Base-by-base conservation (phyloP, 2,797 vertebrate species). In the Craterocephalus amniculus region DNA sequence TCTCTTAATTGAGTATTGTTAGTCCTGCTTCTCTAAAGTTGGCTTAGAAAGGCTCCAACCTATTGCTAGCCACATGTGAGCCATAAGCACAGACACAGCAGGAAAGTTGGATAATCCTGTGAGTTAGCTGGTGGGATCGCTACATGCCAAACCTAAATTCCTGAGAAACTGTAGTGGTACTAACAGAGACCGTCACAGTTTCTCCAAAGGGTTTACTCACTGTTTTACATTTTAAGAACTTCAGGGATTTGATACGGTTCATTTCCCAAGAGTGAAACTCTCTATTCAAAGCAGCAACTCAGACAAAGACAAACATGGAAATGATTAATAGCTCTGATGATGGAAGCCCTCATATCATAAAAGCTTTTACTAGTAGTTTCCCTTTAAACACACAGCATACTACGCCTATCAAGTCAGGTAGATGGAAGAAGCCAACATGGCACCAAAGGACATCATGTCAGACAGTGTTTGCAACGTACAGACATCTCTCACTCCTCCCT, bases 1-100 rank as follows among this genome's bases (percentile, higher is more conserved):
- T 83, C 81, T 87, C 85, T 94, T 93, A 94, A 92, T 91, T 79
- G 88, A 88, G 79, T 84, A 91, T 92, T 93, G 92, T 93, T 93
- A 85, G 86, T 67, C 63, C 57, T 79, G 68, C 80, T 79, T 78
- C 72, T 88, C 67, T 82, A 73, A 89, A 78, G 89, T 83, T 79
- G 62, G 80, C 84, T 90, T 87, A 83, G 81, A 85, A 92, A 79
- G 78, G 36, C 61, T 80, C 71, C 67, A 80, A 45, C 71, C 45
- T 43, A 13, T 62, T 74, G 79, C 70, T 58, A 70, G 80, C 74
- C 72, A 81, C 81, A 84, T 87, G 84, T 74, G 72, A 75, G 74
- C 69, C 66, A 69, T 71, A 68, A 75, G 69, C 73, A 74, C 54
- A 73, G 67, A 67, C 67, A 32, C 64, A 66, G 78, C 78, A 58